Conservation (phyloP, 1,140 invertebrate genomes). For the Drosophila serrata region DNA sequence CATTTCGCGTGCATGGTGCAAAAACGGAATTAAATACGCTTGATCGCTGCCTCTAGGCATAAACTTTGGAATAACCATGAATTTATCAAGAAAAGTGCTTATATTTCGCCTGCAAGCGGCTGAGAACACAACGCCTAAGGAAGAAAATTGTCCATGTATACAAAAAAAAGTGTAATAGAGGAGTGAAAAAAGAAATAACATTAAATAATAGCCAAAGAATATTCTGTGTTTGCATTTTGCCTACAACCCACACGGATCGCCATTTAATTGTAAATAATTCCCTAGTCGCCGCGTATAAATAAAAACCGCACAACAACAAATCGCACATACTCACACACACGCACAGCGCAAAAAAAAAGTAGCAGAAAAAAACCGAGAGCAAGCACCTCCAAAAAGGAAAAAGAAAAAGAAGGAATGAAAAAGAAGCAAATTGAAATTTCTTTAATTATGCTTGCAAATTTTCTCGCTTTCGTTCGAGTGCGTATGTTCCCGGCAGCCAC, state of each 20-base stretch:
- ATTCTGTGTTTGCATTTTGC: constrained; percentile 22
- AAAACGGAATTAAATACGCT: constrained; percentile 14
- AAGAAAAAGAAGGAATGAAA: constrained; percentile 7
- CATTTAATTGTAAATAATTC: constrained; percentile 43
- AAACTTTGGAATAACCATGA: constrained; percentile 18
- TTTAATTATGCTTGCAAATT: constrained; percentile 51
- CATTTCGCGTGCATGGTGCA: constrained; percentile 3
- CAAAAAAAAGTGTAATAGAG: constrained; percentile 12
- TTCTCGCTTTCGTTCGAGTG: constrained; percentile 23
- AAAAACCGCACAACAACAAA: constrained; percentile 47
- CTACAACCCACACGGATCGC: constrained; percentile 17
- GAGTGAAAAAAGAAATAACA: constrained; percentile 20
- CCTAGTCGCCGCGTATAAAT: constrained; percentile 45
- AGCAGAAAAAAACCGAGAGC: constrained; percentile 33
- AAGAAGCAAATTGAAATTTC: constrained; percentile 45
- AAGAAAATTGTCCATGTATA: constrained; percentile 27
- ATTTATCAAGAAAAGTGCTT: neutral
- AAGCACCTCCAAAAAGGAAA: constrained; percentile 29
- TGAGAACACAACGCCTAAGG: constrained; percentile 11
- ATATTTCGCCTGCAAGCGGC: neutral
- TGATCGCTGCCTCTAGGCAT: neutral
- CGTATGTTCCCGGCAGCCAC: constrained; percentile 13
- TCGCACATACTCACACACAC: constrained; percentile 15
- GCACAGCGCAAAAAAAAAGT: constrained; percentile 8
- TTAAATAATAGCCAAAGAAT: constrained; percentile 34